Conservation (phyloP, 2,113 vertebrate genomes). For the Ictidomys tridecemlineatus region DNA sequence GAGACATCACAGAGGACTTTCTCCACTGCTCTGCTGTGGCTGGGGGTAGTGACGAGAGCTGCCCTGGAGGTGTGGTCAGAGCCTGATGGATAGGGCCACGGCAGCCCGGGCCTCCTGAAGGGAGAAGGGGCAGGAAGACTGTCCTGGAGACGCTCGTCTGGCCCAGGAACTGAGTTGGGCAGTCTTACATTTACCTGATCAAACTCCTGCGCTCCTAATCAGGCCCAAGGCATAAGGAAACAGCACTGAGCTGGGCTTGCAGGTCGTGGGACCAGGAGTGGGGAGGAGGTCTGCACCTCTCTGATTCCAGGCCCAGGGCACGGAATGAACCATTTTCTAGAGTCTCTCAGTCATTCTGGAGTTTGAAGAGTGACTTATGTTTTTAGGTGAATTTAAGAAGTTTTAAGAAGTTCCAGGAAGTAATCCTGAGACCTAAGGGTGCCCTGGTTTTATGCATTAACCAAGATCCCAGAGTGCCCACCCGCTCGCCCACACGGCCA, state of each 20-base stretch:
- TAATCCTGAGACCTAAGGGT: background rate
- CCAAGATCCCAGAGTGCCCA: background rate
- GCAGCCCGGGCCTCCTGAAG: background rate
- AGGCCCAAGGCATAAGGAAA: background rate
- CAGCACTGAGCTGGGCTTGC: accelerated
- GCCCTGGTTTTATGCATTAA: background rate
- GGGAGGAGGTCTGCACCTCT: too few species aligned
- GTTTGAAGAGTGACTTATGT: too few species aligned
- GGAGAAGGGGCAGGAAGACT: background rate
- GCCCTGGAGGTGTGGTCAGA: background rate
- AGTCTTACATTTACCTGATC: accelerated
- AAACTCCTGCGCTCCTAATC: too few species aligned
- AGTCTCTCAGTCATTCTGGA: background rate
- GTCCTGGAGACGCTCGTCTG: background rate
- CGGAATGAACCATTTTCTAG: too few species aligned
- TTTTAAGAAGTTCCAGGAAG: background rate
- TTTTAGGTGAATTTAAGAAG: too few species aligned
- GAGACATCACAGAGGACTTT: too few species aligned
- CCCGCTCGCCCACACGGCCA: accelerated
- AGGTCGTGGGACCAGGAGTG: background rate
- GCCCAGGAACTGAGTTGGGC: background rate
- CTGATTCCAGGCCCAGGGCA: background rate
- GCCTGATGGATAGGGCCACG: background rate
- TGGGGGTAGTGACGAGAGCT: background rate
- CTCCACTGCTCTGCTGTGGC: background rate